Base-by-base conservation (phyloP, 2,113 vertebrate species). In the Peromyscus californicus region DNA sequence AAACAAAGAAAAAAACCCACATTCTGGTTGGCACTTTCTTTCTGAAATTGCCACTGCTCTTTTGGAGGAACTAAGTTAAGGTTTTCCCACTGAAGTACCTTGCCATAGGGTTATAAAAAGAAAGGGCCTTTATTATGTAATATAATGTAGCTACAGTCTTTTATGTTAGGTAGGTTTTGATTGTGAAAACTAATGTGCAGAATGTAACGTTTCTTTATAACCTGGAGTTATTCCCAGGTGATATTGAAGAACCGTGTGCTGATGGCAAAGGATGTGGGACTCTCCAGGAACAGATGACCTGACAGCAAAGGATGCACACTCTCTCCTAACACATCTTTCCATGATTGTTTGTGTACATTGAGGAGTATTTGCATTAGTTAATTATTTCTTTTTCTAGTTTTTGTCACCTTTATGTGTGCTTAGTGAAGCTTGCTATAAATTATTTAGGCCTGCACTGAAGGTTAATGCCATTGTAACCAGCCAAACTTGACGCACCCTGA, bases 401-500 rank as follows among this genome's bases (percentile, higher is more conserved):
- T 98, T 97, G 97, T 98, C 98, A 97, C 96, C 96, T 98, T 98
- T 98, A 93, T 98, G 98, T 98, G 98, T 96, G 96, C 97, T 92
- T 98, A 98, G 96, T 96, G 97, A 98, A 98, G 98, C 95, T 97
- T 98, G 93, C 87, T 97, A 98, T 96, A 98, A 98, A 99, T 98
- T 98, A 98, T 98, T 98, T 98, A 98, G 98, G 98, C 94, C 97
- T 98, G 98, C 98, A 98, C 98, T 98, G 98, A 99, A 99, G 99
- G 99, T 99, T 99, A 99, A 99, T 98, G 98, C 98, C 98, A 99
- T 98, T 99, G 98, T 98, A 99, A 98, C 98, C 97, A 98, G 98
- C 98, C 98, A 99, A 99, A 99, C 98, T 99, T 99, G 98, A 98
- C 51, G 97, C 98, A 98, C 98, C 98, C 98, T 98, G 98, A 98